Conservation (phyloP, 2,797 vertebrate species). For the Centroberyx gerrardi region DNA sequence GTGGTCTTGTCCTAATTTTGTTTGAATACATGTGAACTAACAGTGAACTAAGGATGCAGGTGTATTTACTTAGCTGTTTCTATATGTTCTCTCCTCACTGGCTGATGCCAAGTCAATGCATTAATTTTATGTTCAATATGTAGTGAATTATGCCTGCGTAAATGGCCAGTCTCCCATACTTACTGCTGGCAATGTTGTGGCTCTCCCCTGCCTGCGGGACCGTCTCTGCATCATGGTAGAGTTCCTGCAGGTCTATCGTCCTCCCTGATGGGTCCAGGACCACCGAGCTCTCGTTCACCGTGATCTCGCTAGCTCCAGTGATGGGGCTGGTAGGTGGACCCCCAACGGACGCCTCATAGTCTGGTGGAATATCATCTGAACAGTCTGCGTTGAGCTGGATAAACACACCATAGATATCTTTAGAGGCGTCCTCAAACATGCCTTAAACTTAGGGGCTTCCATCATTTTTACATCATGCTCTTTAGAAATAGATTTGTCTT, state of each 20-base stretch:
- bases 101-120: no score
- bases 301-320: slow-evolving; percentile 93
- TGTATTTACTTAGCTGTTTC: no score
- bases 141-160: neutral
- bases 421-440: neutral
- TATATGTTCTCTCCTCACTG: no score
- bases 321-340: slow-evolving; percentile 90
- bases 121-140: neutral
- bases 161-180: slow-evolving; percentile 75
- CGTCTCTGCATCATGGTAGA: slow-evolving; percentile 86
- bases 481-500: neutral
- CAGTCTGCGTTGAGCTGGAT: slow-evolving; percentile 92
- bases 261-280: slow-evolving; percentile 88
- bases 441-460: neutral
- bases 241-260: slow-evolving; percentile 85
- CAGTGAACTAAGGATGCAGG: neutral
- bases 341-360: slow-evolving; percentile 91
- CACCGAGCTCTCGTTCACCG: slow-evolving; percentile 93
- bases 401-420: slow-evolving; percentile 24
- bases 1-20: neutral
- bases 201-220: slow-evolving; percentile 84
- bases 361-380: slow-evolving; percentile 91
- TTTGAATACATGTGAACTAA: neutral
- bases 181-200: slow-evolving; percentile 90
- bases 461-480: neutral